phyloP scores from a whole-genome alignment of 1,140 invertebrate genomes.

The Diprion similis region DNA sequence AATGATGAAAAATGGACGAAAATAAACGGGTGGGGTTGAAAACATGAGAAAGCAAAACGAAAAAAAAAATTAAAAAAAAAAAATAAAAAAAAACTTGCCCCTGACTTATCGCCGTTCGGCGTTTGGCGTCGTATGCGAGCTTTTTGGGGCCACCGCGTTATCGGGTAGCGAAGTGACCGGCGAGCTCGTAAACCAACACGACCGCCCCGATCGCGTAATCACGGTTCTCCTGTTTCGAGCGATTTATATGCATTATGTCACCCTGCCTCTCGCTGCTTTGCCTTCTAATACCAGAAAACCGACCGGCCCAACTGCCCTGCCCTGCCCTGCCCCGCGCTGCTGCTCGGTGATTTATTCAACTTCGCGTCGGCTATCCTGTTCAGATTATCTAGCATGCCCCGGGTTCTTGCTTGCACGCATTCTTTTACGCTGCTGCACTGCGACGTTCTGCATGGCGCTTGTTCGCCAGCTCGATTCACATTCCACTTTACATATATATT shows the following conservation, averaged over 20 bases:
- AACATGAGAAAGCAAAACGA: neutral
- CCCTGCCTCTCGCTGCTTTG: neutral
- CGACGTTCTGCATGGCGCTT: no score
- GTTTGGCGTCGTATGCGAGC: neutral
- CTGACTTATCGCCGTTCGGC: neutral
- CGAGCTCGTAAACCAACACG: neutral
- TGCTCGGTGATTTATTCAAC: neutral
- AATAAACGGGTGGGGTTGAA: no score
- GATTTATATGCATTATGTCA: conserved; percentile 8
- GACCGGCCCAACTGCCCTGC: neutral
- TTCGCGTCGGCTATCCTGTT: neutral
- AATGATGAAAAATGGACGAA: no score
- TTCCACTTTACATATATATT: no score
- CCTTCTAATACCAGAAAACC: conserved; percentile 7
- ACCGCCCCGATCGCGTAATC: conserved; percentile 6
- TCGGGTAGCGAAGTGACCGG: neutral
- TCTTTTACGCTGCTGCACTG: neutral
- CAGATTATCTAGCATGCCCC: neutral
- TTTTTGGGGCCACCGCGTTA: neutral
- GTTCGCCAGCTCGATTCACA: no score
- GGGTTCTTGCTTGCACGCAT: neutral
- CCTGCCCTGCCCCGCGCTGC: neutral
- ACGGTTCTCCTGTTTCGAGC: conserved; percentile 4
- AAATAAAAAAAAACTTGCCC: neutral
- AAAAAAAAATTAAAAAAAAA: neutral